Percentiles rank a stretch among this genome's conserved stretches.
These are phyloP conservation scores for Anolis carolinensis DNA, from an alignment of 2,113 vertebrate genomes.

Conservation along the genomic window DNA sequence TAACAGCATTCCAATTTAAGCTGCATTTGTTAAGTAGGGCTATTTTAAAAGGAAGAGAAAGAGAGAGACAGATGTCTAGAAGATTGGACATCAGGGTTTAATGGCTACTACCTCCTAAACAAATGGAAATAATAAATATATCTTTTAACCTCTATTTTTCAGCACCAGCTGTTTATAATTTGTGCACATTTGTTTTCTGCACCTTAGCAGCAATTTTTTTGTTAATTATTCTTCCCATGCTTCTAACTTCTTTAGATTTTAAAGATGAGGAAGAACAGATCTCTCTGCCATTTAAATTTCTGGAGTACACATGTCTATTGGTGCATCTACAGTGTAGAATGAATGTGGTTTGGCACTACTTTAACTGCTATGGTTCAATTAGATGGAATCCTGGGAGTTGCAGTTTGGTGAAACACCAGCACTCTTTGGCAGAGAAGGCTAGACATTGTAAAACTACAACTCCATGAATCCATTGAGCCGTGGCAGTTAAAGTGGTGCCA, in stretches of 20 bases:
- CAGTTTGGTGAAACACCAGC: no score
- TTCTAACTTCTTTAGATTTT: conserved; percentile 37
- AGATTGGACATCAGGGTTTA: conserved; percentile 62
- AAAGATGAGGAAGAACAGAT: conserved; percentile 29
- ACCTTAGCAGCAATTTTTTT: conserved; percentile 1
- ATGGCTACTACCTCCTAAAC: conserved; percentile 42
- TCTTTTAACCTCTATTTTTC: conserved; percentile 50
- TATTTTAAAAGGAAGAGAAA: conserved; percentile 52
- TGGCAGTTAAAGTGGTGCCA: no score
- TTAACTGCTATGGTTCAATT: no score
- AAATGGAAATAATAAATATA: background rate
- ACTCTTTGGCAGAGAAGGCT: no score
- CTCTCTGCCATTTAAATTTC: conserved; percentile 34
- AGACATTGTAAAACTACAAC: no score
- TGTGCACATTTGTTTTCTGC: background rate
- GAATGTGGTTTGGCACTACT: no score
- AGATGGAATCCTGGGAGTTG: no score
- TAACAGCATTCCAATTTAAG: conserved; percentile 68
- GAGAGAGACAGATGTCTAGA: conserved; percentile 46
- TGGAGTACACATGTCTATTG: background rate
- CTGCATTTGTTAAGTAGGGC: conserved; percentile 63
- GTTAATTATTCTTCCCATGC: conserved; percentile 41
- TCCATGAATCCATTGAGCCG: no score
- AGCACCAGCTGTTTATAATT: background rate
- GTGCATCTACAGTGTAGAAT: no score